Evolutionary conservation across 2,888 invertebrate species (phyloP).

Genomic region (Agrenia bidenticulata): DNA sequence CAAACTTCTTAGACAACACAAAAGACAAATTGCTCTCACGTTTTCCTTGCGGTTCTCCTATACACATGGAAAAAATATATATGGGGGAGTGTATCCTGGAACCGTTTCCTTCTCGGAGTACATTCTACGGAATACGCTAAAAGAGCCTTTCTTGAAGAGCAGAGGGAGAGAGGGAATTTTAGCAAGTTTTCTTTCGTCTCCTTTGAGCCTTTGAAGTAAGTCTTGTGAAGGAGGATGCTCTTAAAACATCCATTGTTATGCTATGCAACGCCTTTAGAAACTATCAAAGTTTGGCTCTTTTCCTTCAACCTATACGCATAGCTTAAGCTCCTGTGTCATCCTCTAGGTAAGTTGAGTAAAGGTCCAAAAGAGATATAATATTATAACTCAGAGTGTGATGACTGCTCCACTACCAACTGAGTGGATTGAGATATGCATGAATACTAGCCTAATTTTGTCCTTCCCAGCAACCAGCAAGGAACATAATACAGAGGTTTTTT

Average conservation of each 20-base stretch:
- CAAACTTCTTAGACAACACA: conserved; percentile 18
- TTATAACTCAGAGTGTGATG: no score
- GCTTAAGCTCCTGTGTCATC: background rate
- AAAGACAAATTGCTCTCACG: conserved; percentile 26
- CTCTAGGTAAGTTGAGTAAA: no score
- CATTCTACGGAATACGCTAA: background rate
- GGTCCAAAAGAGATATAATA: no score
- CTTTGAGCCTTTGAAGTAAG: conserved; percentile 14
- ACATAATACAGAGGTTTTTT: no score
- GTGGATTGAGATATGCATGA: no score
- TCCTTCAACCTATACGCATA: background rate
- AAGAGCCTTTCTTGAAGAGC: conserved; percentile 1
- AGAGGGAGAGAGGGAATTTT: conserved; percentile 8
- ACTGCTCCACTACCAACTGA: no score
- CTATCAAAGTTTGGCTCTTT: background rate
- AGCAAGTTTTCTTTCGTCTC: conserved; percentile 16
- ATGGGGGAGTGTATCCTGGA: background rate
- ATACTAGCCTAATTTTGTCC: no score
- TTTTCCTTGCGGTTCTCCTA: conserved; percentile 14
- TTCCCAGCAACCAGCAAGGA: no score
- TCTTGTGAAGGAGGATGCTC: conserved; percentile 15
- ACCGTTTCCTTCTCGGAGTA: background rate
- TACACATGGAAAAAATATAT: background rate
- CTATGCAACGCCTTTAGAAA: conserved; percentile 13
- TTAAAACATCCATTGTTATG: conserved; percentile 19